A percentile compares a stretch with the other conserved stretches of the same genome.
Evolutionary conservation across 2,888 invertebrate genomes (phyloP).

Genomic region (Carpatolechia fugitivella): DNA sequence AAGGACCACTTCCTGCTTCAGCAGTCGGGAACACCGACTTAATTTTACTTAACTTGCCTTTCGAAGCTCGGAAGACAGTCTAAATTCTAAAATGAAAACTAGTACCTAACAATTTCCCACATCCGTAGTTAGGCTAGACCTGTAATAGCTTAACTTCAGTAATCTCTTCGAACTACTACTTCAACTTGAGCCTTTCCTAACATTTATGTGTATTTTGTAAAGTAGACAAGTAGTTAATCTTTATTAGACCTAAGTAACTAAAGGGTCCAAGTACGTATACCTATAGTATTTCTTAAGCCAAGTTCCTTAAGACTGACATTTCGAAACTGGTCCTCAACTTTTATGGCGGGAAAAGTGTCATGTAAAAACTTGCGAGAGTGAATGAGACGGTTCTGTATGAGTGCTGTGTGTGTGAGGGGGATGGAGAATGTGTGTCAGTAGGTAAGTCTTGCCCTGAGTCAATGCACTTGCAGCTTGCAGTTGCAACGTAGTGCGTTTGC

Average conservation of each 20-base stretch:
- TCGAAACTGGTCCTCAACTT: constrained; percentile 52
- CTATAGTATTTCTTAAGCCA: constrained; percentile 7
- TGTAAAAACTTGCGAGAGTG: constrained; percentile 47
- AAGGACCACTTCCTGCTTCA: no score
- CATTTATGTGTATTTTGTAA: no score
- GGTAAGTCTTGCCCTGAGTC: constrained; percentile 58
- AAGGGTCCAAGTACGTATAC: background rate
- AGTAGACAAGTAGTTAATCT: background rate
- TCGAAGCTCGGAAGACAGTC: no score
- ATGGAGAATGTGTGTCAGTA: constrained; percentile 58
- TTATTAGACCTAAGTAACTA: background rate
- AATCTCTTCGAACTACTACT: no score
- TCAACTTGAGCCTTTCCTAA: no score
- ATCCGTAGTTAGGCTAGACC: no score
- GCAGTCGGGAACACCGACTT: no score
- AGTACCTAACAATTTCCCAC: no score
- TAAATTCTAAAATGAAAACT: no score
- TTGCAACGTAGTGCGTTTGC: constrained; percentile 6
- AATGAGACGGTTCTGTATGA: constrained; percentile 36
- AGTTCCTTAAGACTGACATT: constrained; percentile 31
- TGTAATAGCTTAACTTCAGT: no score
- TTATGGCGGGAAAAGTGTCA: constrained; percentile 63
- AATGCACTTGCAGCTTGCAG: constrained; percentile 50
- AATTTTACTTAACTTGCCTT: no score
- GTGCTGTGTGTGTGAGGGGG: constrained; percentile 37